phyloP scores from a whole-genome alignment of 2,797 vertebrate genomes.

The Momotus momota region DNA sequence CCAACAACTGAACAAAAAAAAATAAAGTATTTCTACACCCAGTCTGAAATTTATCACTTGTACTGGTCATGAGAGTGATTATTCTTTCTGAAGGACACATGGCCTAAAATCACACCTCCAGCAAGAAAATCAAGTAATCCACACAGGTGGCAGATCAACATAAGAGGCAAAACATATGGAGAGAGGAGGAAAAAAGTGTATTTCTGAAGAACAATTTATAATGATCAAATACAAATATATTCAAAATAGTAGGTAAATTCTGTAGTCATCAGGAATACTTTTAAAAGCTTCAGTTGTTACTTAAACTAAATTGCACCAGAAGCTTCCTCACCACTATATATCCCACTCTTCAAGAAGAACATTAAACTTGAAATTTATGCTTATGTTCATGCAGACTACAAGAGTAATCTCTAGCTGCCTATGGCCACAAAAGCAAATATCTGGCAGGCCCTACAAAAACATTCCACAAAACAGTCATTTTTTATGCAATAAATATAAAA shows the following conservation, averaged over 20 bases:
- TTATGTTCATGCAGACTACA: neutral
- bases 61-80: neutral
- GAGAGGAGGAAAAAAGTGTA: accelerated
- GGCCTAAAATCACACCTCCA: neutral
- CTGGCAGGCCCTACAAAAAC: neutral
- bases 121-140: neutral
- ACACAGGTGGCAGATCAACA: neutral
- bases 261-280: neutral
- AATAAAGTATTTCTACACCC: accelerated
- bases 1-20: neutral
- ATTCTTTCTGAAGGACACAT: neutral
- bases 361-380: neutral
- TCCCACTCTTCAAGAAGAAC: neutral
- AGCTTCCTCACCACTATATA: accelerated
- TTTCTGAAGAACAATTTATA: neutral
- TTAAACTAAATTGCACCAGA: neutral
- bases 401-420: neutral
- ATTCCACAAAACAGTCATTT: accelerated
- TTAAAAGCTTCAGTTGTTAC: neutral
- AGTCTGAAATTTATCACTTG: neutral
- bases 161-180: neutral
- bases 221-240: neutral
- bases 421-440: neutral
- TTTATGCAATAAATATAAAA: neutral
- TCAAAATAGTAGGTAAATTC: neutral